Base-by-base conservation (phyloP, 2,797 vertebrate genomes). In the Platalea minor region DNA sequence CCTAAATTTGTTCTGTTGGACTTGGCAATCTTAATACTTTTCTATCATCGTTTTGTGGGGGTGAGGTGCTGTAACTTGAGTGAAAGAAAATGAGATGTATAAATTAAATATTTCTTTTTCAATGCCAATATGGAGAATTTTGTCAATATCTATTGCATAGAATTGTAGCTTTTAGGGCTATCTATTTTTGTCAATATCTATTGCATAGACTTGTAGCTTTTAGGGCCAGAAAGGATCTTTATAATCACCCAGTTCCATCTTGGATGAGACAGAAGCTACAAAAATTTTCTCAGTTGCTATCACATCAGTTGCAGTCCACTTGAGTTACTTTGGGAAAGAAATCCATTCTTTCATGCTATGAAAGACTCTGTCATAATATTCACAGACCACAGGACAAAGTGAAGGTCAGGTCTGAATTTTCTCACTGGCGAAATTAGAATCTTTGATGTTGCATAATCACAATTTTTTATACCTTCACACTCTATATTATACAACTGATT, bases 391-490 rank as follows among this genome's bases (percentile, higher is more conserved):
- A 48, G 73, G 43, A 60, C 23, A 64, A 75, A 86, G 25, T 59
- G 76, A 92, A 94, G 63, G 57, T 86, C 11, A 3, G 13, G 21
- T 83, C 46, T 92, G 81, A 88, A 69, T 96, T 93, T 84, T 93
- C 54, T 96, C 73, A 60, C 15, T 83, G 59, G 31, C 31, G 10
- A 93, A 91, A 82, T 78, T 28, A 59, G 43, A 54, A 59, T 92
- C n/a, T 85, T 89, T 89, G 37, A 17, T 91, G 18, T 41, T 93
- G 35, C 57, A 53, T 89, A 81, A 92, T 93, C 57, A 59, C 24
- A 83, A 28, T 16, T 37, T n/a, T 88, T 89, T 93, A 75, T 65
- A 72, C n/a, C 61, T 95, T 92, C 39, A 37, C 25, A 35, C 17
- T 85, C 56, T 74, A 1, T 54, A 31, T 89, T 78, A 39, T n/a